Base-by-base conservation (phyloP, 2,113 vertebrate species). In the Prochilodus magdalenae region DNA sequence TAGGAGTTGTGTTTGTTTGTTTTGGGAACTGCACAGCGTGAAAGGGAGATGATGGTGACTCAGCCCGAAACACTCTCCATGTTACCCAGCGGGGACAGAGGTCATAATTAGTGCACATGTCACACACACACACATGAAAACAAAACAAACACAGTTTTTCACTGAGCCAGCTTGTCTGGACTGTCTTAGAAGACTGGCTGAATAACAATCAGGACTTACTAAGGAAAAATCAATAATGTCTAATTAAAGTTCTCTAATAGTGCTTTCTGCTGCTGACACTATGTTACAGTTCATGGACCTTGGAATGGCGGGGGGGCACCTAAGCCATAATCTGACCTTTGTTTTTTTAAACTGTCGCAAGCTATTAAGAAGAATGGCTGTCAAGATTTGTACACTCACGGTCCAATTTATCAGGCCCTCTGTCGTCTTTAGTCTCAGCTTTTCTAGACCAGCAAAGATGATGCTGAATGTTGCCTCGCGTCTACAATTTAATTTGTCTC, bases 101-200 rank as follows among this genome's bases (percentile, higher is more conserved):
- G 78, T 76, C 83, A 81, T 86, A 85, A 85, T 86, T 83, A 83
- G 36, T 71, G 65, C 20, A 24, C 29, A 71, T 75, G 78, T 33
- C 29, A 74, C 75, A 79, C 33, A 75, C 49, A 51, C 49, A 51
- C 49, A 51, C 49, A 51, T 16, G 1, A 16, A 51, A 51, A 59
- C 53, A 49, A 14, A 75, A 57, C 29, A 57, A 33, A 75, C 73
- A 53, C 2, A 24, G n/a, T 60, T 33, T 59, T 57, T 15, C 40
- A 66, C 16, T 20, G 24, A 63, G 47, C 27, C 33, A 27, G 15
- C 6, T n/a, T 33, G 24, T 8, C 30, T 27, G 33, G 4, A 40
- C 74, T 20, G 59, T 62, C 59, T 74, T 65, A 13, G 66, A 49
- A 5, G 33, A 33, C 44, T 65, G 44, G 10, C 20, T 60, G 51